Percentiles rank a stretch among this genome's conserved stretches.
phyloP scores from a whole-genome alignment of 2,888 invertebrate species.

The Latrodectus hesperus region DNA sequence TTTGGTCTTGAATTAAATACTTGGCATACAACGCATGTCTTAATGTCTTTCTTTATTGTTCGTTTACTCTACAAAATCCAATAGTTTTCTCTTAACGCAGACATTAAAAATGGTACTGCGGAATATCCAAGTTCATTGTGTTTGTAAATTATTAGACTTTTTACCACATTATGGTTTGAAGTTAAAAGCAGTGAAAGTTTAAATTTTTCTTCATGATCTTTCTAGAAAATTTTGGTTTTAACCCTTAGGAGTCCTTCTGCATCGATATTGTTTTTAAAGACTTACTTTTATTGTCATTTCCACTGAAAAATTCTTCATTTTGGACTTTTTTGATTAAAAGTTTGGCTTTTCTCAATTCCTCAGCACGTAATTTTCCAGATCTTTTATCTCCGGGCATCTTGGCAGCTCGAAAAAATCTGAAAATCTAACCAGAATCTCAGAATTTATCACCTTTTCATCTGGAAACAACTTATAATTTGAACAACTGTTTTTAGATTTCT shows the following conservation, averaged over 20 bases:
- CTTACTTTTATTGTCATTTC: conserved; percentile 1
- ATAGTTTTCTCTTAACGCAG: no score
- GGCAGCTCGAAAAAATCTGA: background rate
- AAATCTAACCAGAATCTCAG: background rate
- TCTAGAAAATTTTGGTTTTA: no score
- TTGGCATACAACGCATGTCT: no score
- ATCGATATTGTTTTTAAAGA: background rate
- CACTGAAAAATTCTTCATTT: conserved; percentile 2
- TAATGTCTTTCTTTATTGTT: no score
- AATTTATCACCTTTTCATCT: background rate
- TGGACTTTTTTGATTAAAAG: conserved; percentile 6
- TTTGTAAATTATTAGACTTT: conserved; percentile 8
- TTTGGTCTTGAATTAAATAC: no score
- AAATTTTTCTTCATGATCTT: conserved; percentile 20
- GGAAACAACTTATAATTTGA: background rate
- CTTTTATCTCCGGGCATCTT: background rate
- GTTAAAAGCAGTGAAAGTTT: conserved; percentile 3
- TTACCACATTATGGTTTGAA: conserved; percentile 10
- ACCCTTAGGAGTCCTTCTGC: background rate
- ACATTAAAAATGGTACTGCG: background rate
- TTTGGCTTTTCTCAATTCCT: background rate
- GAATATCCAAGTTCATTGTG: background rate
- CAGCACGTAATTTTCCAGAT: background rate
- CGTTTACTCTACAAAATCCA: no score
- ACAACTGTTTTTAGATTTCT: background rate